These are phyloP conservation scores for Acleris cristana DNA, from an alignment of 2,888 invertebrate genomes.

Conservation along the genomic window DNA sequence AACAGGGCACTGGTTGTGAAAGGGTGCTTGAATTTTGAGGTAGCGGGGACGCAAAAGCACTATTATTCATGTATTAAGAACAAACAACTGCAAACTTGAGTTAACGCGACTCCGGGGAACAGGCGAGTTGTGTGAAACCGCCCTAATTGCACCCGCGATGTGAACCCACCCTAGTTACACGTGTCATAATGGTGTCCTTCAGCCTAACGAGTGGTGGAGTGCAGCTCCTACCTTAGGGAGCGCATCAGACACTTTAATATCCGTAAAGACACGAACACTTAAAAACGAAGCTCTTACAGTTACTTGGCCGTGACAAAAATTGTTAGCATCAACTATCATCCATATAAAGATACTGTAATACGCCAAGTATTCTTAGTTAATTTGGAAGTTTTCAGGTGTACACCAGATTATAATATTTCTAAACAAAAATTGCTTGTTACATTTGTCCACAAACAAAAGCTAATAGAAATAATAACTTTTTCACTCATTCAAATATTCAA, in stretches of 20 bases:
- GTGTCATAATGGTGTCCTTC: neutral
- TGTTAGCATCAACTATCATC: too few relatives aligned
- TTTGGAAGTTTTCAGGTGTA: too few relatives aligned
- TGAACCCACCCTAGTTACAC: slow-evolving; percentile 3
- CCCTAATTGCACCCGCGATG: slow-evolving; percentile 16
- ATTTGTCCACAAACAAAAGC: too few relatives aligned
- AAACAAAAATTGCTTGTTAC: too few relatives aligned
- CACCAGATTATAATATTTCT: too few relatives aligned
- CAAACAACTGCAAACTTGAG: slow-evolving; percentile 16
- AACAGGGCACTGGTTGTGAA: too few relatives aligned
- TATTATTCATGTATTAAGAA: slow-evolving; percentile 3
- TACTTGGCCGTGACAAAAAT: too few relatives aligned
- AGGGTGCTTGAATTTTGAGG: neutral
- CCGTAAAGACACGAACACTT: neutral
- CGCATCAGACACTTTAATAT: neutral
- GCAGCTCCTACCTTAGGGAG: neutral
- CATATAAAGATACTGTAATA: too few relatives aligned
- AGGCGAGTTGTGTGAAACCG: neutral
- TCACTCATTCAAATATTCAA: too few relatives aligned
- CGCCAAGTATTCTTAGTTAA: too few relatives aligned
- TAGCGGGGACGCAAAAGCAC: neutral
- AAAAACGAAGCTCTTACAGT: too few relatives aligned
- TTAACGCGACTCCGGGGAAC: slow-evolving; percentile 15
- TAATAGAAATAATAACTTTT: too few relatives aligned
- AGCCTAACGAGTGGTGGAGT: neutral